Evolutionary conservation across 2,797 vertebrate genomes (phyloP).

Genomic region (Poecile montanus): DNA sequence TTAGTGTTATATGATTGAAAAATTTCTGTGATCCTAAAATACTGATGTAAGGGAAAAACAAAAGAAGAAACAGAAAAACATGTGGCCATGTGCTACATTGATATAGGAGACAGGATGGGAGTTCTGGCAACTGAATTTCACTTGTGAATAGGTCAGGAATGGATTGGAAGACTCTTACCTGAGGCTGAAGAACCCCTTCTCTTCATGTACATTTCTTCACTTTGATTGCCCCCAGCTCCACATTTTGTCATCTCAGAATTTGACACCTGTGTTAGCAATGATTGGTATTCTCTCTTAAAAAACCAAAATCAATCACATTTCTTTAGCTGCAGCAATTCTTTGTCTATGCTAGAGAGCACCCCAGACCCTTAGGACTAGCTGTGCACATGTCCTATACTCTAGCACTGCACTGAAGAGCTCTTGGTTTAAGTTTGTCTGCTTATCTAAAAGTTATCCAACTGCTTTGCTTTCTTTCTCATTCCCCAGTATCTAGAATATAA

Average conservation of each 20-base stretch:
- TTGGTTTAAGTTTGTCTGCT: background rate
- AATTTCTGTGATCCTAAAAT: background rate
- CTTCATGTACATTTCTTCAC: background rate
- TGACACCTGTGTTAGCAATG: background rate
- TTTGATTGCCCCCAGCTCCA: background rate
- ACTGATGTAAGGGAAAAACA: background rate
- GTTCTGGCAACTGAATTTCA: background rate
- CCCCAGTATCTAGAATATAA: background rate
- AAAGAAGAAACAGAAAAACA: background rate
- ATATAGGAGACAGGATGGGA: background rate
- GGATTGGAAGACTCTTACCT: background rate
- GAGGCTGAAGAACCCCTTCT: background rate
- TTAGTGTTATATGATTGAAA: background rate
- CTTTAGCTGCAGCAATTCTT: background rate
- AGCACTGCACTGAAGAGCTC: background rate
- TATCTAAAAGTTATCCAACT: background rate
- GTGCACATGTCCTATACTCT: background rate
- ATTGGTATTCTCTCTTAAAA: background rate
- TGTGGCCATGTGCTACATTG: background rate
- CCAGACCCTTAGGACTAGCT: background rate
- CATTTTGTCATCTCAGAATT: background rate
- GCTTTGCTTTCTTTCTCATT: background rate
- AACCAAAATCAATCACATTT: accelerated
- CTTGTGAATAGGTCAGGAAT: background rate
- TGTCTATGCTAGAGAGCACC: accelerated